Conservation (phyloP, 2,113 vertebrate species). For the Tamias sibiricus region DNA sequence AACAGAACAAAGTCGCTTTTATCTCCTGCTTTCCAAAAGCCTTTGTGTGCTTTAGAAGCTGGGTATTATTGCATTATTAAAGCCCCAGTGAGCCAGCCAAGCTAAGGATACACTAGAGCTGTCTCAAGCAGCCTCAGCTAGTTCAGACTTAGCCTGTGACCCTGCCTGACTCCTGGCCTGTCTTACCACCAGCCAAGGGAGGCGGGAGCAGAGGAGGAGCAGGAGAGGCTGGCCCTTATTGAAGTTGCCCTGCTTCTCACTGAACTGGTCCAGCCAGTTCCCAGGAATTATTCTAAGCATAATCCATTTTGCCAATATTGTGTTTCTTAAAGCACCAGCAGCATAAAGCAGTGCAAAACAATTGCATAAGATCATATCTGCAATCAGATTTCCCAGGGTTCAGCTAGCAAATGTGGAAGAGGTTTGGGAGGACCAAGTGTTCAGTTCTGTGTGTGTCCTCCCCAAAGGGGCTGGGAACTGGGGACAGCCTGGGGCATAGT, state of each 20-base stretch:
- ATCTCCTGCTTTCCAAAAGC: constrained; percentile 79
- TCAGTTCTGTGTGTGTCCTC: background rate
- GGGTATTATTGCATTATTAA: constrained; percentile 81
- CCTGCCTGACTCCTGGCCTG: constrained; percentile 73
- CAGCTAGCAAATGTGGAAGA: background rate
- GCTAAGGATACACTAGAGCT: constrained; percentile 69
- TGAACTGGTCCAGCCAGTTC: constrained; percentile 77
- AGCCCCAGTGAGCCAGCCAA: constrained; percentile 80
- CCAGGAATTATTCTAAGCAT: constrained; percentile 62
- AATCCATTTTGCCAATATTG: constrained; percentile 69
- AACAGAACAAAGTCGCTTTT: constrained; percentile 75
- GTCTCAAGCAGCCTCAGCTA: constrained; percentile 80
- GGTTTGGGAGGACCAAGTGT: background rate
- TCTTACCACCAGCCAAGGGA: background rate
- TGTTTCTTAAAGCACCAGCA: constrained; percentile 66
- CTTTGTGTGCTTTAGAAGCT: constrained; percentile 72
- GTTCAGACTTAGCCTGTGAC: constrained; percentile 79
- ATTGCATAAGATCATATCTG: background rate
- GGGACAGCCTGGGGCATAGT: background rate
- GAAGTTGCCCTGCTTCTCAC: constrained; percentile 72
- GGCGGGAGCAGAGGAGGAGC: background rate
- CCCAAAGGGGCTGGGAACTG: background rate
- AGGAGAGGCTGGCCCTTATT: constrained; percentile 52
- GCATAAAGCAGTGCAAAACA: background rate
- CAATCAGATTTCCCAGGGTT: background rate